phyloP scores from a whole-genome alignment of 2,113 vertebrate genomes.

The Heterocephalus glaber region DNA sequence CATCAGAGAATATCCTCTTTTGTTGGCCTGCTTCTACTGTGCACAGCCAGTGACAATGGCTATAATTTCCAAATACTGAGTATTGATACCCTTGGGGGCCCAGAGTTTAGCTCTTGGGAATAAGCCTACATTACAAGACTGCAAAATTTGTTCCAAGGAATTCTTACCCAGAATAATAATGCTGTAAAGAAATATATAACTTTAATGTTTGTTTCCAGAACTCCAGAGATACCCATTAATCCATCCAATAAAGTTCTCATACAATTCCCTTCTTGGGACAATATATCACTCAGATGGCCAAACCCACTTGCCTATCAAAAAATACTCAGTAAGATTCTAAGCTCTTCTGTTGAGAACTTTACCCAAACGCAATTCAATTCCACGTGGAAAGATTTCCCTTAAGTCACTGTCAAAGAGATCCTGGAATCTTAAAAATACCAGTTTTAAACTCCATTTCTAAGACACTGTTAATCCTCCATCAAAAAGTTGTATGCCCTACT shows the following conservation, averaged over 20 bases:
- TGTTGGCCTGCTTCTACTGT: background rate
- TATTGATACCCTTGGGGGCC: background rate
- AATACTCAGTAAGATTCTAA: background rate
- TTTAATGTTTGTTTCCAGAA: background rate
- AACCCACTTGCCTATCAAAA: background rate
- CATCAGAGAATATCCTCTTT: background rate
- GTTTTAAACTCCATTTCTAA: background rate
- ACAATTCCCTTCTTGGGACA: background rate
- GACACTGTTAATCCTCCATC: background rate
- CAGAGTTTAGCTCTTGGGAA: constrained; percentile 27
- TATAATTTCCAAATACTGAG: background rate
- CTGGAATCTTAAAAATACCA: background rate
- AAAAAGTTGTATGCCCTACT: background rate
- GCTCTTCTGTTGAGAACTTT: background rate
- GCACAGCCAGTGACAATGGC: background rate
- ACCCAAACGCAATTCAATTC: background rate
- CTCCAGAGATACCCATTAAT: constrained; percentile 26
- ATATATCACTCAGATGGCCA: background rate
- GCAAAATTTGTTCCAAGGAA: constrained; percentile 26
- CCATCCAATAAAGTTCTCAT: background rate
- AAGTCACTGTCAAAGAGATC: background rate
- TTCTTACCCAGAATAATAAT: background rate
- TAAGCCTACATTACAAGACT: background rate
- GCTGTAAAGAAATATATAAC: background rate
- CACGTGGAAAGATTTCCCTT: constrained; percentile 2